phyloP scores from a whole-genome alignment of 2,888 invertebrate species.

The Perithous albicinctus region DNA sequence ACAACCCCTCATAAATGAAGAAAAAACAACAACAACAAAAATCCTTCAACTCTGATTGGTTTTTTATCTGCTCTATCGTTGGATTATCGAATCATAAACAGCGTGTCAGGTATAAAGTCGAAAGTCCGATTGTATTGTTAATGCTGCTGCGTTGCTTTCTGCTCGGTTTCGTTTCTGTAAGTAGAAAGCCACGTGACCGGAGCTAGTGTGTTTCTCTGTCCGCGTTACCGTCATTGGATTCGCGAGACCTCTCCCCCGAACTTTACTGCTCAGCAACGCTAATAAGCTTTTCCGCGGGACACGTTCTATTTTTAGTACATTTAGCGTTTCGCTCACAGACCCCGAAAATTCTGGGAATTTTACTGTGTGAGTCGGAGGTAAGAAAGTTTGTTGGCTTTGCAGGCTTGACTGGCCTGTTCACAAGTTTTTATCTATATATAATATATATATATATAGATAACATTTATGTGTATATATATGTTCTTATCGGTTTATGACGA shows the following conservation, averaged over 20 bases:
- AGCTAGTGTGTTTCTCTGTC: slow-evolving; percentile 2
- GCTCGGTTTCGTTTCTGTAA: slow-evolving; percentile 9
- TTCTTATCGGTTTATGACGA: slow-evolving; percentile 43
- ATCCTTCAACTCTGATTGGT: neutral
- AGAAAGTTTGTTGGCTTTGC: slow-evolving; percentile 27
- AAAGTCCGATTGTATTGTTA: slow-evolving; percentile 51
- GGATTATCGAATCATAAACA: neutral
- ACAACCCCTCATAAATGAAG: neutral
- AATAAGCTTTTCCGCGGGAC: slow-evolving; percentile 50
- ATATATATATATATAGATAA: neutral
- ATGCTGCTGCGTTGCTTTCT: neutral
- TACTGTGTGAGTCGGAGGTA: neutral
- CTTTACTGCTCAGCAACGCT: slow-evolving; percentile 5
- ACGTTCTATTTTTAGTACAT: slow-evolving; percentile 48
- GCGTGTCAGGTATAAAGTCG: slow-evolving; percentile 55
- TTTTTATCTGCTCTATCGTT: neutral
- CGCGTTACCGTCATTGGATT: slow-evolving; percentile 37
- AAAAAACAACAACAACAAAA: neutral
- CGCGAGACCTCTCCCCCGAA: slow-evolving; percentile 1
- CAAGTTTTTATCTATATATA: neutral
- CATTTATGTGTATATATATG: neutral
- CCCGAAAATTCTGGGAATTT: slow-evolving; percentile 39
- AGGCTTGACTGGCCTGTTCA: neutral
- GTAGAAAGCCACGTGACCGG: slow-evolving; percentile 59
- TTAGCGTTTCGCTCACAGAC: slow-evolving; percentile 9